These are phyloP conservation scores for Drusus annulatus DNA, from an alignment of 1,140 invertebrate species.

Conservation along the genomic window DNA sequence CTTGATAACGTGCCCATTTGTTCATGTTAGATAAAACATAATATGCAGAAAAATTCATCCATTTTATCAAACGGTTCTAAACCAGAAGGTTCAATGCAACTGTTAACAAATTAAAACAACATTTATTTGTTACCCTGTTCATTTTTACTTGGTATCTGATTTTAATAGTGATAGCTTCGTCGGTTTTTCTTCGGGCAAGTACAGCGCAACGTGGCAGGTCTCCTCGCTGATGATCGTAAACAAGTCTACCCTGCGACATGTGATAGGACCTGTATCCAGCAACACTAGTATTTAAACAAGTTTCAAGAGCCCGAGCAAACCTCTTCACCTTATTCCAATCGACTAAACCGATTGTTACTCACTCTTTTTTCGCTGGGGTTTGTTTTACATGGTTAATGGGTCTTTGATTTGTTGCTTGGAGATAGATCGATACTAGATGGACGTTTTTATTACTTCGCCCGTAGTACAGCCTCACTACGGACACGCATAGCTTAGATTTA, in stretches of 20 bases:
- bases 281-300: no score
- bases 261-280: constrained; percentile 17
- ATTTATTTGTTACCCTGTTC: background rate
- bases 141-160: constrained; percentile 2
- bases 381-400: background rate
- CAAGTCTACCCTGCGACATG: constrained; percentile 33
- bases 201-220: constrained; percentile 40
- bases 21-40: no score
- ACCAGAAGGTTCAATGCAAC: no score
- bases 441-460: constrained; percentile 34
- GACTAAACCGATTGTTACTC: background rate
- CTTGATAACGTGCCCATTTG: no score
- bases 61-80: no score
- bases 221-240: constrained; percentile 12
- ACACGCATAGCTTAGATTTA: background rate
- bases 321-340: no score
- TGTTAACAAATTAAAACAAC: background rate
- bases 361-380: background rate
- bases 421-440: constrained; percentile 38
- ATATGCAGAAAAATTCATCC: no score
- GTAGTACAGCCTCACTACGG: background rate
- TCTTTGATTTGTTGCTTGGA: background rate
- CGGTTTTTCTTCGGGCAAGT: constrained; percentile 20
- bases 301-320: no score
- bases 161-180: constrained; percentile 11